These are phyloP conservation scores for Ennomos quercinarius DNA, from an alignment of 2,888 invertebrate species.

Conservation along the genomic window DNA sequence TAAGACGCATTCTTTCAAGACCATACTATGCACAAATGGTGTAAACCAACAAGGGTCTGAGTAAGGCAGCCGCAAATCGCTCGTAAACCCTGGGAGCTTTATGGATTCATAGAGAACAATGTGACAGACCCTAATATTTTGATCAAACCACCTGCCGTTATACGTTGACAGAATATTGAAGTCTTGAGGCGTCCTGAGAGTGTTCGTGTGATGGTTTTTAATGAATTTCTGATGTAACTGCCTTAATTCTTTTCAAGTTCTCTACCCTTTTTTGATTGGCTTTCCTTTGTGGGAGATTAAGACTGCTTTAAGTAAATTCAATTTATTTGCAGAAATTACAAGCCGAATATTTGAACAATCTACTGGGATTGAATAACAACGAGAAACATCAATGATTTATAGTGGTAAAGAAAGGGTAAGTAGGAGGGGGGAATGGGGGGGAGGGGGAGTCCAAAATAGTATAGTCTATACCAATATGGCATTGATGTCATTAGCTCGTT, in stretches of 20 bases:
- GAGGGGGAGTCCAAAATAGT: too few relatives aligned
- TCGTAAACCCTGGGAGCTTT: conserved; percentile 36
- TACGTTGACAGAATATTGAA: conserved; percentile 28
- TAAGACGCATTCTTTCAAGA: conserved; percentile 18
- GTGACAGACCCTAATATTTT: conserved; percentile 38
- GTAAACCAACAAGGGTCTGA: conserved; percentile 34
- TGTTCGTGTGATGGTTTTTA: conserved; percentile 25
- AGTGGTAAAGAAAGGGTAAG: too few relatives aligned
- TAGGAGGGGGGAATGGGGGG: too few relatives aligned
- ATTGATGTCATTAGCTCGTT: too few relatives aligned
- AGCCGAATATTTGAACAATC: too few relatives aligned
- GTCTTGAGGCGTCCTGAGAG: conserved; percentile 1
- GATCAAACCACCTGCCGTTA: conserved; percentile 30
- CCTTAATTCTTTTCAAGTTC: conserved; percentile 9
- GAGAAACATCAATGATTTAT: too few relatives aligned
- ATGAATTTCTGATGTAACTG: conserved; percentile 12
- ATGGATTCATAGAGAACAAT: conserved; percentile 36
- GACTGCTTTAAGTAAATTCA: neutral
- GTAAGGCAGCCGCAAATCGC: conserved; percentile 38
- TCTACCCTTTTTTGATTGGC: neutral
- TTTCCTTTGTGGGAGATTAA: neutral
- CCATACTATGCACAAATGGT: conserved; percentile 26
- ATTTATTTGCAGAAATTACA: too few relatives aligned
- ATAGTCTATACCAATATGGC: too few relatives aligned
- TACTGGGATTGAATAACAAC: too few relatives aligned